Evolutionary conservation across 2,888 invertebrate species (phyloP).

Genomic region (Hirtodrosophila histrioides): DNA sequence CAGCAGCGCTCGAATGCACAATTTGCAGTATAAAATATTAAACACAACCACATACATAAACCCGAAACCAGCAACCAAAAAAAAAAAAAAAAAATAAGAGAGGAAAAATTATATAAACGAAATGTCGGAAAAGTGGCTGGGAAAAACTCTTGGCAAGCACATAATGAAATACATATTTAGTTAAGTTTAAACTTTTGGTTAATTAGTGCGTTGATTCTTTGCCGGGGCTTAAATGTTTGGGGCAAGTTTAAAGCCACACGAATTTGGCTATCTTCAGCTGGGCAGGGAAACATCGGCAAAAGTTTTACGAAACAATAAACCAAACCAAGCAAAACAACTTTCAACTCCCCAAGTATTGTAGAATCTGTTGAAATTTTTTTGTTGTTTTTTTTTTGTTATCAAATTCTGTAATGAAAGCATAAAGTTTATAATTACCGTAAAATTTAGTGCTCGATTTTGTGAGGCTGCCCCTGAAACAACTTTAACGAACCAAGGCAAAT

Average conservation of each 20-base stretch:
- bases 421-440: conserved; percentile 75
- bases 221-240: conserved; percentile 2
- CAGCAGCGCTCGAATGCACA: conserved; percentile 14
- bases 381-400: conserved; percentile 28
- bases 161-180: conserved; percentile 72
- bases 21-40: conserved; percentile 17
- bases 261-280: conserved; percentile 3
- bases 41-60: conserved; percentile 6
- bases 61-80: conserved; percentile 17
- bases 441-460: conserved; percentile 65
- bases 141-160: conserved; percentile 11
- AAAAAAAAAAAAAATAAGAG: conserved; percentile 5
- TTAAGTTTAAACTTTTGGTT: conserved; percentile 72
- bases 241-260: conserved; percentile 43
- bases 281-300: neutral
- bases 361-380: conserved; percentile 22
- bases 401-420: conserved; percentile 62
- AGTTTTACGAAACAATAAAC: conserved; percentile 25
- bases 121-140: conserved; percentile 7
- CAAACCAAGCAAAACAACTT: conserved; percentile 1
- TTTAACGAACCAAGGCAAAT: conserved; percentile 37
- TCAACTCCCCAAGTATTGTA: conserved; percentile 26
- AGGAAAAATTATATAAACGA: neutral
- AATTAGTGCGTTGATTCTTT: conserved; percentile 66
- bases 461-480: conserved; percentile 27